A percentile compares a stretch with the other conserved stretches of the same genome.
These are phyloP conservation scores for Ctenosaura bakeri DNA, from an alignment of 2,797 vertebrate species.

Conservation along the genomic window DNA sequence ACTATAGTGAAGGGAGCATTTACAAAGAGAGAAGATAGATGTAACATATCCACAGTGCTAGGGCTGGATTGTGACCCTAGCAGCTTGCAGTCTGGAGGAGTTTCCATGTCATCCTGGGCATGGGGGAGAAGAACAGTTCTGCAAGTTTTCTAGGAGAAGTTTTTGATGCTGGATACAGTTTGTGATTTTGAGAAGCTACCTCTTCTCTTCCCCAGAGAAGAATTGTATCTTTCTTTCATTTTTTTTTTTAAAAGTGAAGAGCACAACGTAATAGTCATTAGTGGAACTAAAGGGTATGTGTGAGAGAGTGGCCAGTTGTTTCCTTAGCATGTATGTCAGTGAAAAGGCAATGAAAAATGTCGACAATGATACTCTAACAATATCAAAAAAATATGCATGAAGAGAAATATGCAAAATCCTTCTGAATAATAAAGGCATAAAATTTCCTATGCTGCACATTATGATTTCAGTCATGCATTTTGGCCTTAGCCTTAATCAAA, in stretches of 20 bases:
- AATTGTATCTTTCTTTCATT: not conserved
- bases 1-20: not conserved
- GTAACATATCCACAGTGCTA: not conserved
- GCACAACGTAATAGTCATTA: not conserved
- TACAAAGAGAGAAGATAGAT: not conserved
- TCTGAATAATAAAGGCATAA: not conserved
- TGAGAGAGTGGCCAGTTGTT: not conserved
- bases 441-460: not conserved
- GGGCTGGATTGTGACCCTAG: not conserved
- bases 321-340: not conserved
- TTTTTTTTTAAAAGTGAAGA: not conserved
- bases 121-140: not conserved
- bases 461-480: not conserved
- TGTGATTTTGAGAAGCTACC: not conserved
- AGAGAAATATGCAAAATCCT: not conserved
- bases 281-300: too few species aligned
- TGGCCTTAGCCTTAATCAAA: not conserved
- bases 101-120: not conserved
- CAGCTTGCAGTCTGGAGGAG: too few species aligned
- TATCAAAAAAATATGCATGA: not conserved
- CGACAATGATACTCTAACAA: not conserved
- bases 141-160: not conserved
- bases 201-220: too few species aligned
- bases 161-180: not conserved
- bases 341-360: not conserved